Percentiles rank a stretch among this genome's conserved stretches.
Evolutionary conservation across 1,140 invertebrate genomes (phyloP).

Genomic region (Bombus sylvicola): DNA sequence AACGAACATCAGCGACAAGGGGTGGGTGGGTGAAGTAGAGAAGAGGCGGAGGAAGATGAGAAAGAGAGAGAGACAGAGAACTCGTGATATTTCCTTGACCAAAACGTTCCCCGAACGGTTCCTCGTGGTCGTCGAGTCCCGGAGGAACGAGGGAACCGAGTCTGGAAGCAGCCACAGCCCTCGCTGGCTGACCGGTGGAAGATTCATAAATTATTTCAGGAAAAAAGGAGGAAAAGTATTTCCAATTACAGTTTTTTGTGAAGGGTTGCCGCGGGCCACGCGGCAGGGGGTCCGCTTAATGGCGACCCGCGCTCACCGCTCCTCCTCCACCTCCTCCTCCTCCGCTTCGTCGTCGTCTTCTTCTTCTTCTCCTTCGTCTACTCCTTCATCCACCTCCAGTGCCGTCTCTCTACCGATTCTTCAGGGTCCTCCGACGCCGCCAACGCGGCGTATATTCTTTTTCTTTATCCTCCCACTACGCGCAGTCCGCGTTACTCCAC

Average conservation of each 20-base stretch:
- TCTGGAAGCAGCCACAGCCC: constrained; percentile 62
- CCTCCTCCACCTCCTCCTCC: constrained; percentile 68
- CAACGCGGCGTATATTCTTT: constrained; percentile 64
- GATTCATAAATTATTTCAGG: constrained; percentile 79
- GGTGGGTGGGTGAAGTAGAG: neutral
- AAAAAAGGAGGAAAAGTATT: constrained; percentile 80
- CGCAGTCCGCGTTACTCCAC: constrained; percentile 17
- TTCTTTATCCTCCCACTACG: constrained; percentile 56
- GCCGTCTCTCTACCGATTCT: constrained; percentile 57
- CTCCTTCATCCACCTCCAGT: constrained; percentile 41
- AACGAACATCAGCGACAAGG: neutral
- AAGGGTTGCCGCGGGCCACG: constrained; percentile 81
- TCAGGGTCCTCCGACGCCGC: constrained; percentile 68
- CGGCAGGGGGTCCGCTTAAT: constrained; percentile 83
- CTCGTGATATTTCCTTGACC: constrained; percentile 48
- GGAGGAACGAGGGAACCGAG: constrained; percentile 46
- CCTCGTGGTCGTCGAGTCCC: constrained; percentile 38
- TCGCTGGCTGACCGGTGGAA: constrained; percentile 70
- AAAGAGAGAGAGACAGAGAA: neutral
- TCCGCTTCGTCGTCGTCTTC: constrained; percentile 50
- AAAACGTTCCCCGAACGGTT: constrained; percentile 58
- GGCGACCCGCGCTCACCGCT: constrained; percentile 81
- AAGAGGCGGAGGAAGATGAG: neutral
- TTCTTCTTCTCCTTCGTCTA: constrained; percentile 48
- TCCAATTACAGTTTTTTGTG: constrained; percentile 80